A percentile compares a stretch with the other conserved stretches of the same genome.
These are phyloP conservation scores for Pangasianodon gigas DNA, from an alignment of 2,113 vertebrate genomes.

Conservation along the genomic window DNA sequence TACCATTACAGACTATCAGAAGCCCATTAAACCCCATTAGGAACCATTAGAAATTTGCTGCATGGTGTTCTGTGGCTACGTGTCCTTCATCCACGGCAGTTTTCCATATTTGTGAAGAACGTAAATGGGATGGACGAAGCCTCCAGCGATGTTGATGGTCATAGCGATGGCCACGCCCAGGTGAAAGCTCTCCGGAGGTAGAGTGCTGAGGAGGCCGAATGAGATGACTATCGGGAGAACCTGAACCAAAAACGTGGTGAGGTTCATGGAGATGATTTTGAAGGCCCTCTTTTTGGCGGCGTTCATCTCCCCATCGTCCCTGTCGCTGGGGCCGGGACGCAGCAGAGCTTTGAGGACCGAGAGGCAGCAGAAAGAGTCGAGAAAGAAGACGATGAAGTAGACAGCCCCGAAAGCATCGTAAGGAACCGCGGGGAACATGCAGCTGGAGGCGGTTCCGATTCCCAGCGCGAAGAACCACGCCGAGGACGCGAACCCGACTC, in stretches of 20 bases:
- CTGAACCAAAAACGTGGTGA: slow-evolving; percentile 15
- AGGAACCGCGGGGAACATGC: background rate
- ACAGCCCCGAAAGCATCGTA: slow-evolving; percentile 1
- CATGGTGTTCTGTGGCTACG: too few relatives aligned
- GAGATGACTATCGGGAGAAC: slow-evolving; percentile 12
- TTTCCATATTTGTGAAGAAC: slow-evolving; percentile 17
- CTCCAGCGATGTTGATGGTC: slow-evolving; percentile 14
- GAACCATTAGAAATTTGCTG: background rate
- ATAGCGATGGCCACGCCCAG: slow-evolving; percentile 22
- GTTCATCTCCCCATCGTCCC: background rate
- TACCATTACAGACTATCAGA: background rate
- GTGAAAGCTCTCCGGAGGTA: background rate
- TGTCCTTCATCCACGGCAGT: background rate
- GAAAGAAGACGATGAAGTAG: slow-evolving; percentile 22
- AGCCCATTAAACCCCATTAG: background rate
- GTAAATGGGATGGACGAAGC: slow-evolving; percentile 35
- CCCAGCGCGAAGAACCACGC: background rate
- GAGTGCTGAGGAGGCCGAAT: background rate
- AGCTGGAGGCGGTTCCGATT: background rate
- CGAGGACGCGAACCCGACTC: background rate
- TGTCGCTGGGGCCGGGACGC: slow-evolving; percentile 24
- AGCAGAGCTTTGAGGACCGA: slow-evolving; percentile 32
- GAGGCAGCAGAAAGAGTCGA: slow-evolving; percentile 31
- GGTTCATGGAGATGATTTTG: slow-evolving; percentile 17
- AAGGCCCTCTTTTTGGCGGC: slow-evolving; percentile 41